Evolutionary conservation across 2,797 vertebrate genomes (phyloP), one percentile per base, ranked within the genome.

Genomic region (Caiman crocodilus): DNA sequence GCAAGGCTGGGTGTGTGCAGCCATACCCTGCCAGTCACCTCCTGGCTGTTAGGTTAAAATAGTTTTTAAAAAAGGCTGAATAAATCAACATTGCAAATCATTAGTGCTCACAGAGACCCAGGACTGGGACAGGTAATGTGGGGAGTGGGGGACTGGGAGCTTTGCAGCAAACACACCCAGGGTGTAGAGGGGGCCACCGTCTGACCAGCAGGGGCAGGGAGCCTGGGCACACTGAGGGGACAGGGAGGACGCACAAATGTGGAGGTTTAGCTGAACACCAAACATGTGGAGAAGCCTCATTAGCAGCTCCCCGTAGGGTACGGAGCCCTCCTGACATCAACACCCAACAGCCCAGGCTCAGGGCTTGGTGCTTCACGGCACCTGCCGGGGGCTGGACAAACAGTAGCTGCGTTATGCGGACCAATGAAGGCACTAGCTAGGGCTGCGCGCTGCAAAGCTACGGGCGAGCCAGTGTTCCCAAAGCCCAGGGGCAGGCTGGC

Each of bases 181-280:
- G 32, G 14, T 25, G 32, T 25, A 20, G 18, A 23, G 35, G 69
- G n/a, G 7, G 14, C 78, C 21, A 4, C 87, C 69, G 7, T 20
- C 82, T 61, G 61, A 56, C 69, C 76, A 15, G 77, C 82, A 80
- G 61, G 60, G 30, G 79, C 79, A 11, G 14, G 17, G 74, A 2
- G 4, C 10, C 32, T 55, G 26, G 20, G 42, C 3, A 1, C 2
- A 0, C 0, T 3, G 20, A 26, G 14, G 35, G 25, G 64, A 10
- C 42, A 23, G 6, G 23, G 35, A 21, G 3, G 5, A 64, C 73
- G 76, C 59, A 25, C 75, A 42, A 10, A 42, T 8, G 42, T 42
- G 42, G 9, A 42, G 42, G 42, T 42, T 42, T 42, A 42, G 42
- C 9, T 42, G 10, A 42, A 42, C 42, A 42, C 42, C 42, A 25